A percentile compares a stretch with the other conserved stretches of the same genome.
These are phyloP conservation scores for Pachymerium ferrugineum DNA, from an alignment of 2,888 invertebrate species.

Conservation along the genomic window DNA sequence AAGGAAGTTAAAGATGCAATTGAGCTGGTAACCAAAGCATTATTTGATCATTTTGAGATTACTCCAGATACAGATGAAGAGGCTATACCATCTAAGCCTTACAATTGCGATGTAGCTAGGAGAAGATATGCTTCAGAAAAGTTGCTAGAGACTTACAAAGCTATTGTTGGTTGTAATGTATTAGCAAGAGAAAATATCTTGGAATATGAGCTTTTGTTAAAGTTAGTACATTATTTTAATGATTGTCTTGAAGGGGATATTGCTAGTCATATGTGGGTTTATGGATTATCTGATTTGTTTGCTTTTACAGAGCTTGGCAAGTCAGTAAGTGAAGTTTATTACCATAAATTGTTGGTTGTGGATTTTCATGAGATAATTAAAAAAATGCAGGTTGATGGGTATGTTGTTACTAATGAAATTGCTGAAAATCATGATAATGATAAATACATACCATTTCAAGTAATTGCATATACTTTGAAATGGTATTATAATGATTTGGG, in stretches of 20 bases:
- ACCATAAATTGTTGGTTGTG: neutral
- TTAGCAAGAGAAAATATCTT: neutral
- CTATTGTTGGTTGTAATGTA: neutral
- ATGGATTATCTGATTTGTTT: neutral
- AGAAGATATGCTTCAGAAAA: neutral
- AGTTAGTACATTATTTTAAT: neutral
- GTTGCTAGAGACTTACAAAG: neutral
- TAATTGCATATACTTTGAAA: constrained; percentile 20
- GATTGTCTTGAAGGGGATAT: neutral
- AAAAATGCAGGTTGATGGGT: neutral
- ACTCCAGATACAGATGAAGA: neutral
- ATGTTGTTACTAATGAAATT: neutral
- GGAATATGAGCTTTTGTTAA: neutral
- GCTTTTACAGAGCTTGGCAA: neutral
- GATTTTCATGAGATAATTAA: neutral
- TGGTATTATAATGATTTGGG: neutral
- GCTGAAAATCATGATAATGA: neutral
- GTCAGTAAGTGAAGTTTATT: neutral
- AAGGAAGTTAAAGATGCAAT: neutral
- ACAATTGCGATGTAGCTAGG: neutral
- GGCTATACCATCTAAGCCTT: neutral
- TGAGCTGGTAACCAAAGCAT: neutral
- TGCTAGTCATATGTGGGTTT: neutral
- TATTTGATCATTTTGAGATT: neutral
- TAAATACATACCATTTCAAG: neutral